Conservation (phyloP, 2,888 invertebrate species). For the Ornithoptera priamus region DNA sequence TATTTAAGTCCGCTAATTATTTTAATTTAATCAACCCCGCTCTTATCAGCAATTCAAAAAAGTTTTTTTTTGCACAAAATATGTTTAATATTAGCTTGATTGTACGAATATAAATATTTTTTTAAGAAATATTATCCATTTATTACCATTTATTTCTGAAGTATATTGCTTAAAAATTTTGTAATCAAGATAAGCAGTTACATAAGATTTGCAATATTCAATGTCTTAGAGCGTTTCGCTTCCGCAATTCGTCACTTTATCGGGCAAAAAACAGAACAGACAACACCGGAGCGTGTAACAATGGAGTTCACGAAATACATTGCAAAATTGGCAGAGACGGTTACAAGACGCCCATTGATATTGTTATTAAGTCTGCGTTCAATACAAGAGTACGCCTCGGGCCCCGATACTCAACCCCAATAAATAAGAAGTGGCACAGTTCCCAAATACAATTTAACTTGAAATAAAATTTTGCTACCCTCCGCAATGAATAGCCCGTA, state of each 20-base stretch:
- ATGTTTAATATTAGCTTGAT: too few species aligned
- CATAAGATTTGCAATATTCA: constrained; percentile 10
- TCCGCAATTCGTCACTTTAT: constrained; percentile 12
- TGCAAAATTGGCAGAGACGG: constrained; percentile 56
- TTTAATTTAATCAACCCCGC: too few species aligned
- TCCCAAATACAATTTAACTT: constrained; percentile 75
- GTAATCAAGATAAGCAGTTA: not conserved
- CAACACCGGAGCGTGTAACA: constrained; percentile 14
- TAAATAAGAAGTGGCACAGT: constrained; percentile 69
- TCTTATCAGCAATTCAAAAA: too few species aligned
- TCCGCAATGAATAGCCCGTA: constrained; percentile 63
- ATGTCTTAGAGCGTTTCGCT: constrained; percentile 6
- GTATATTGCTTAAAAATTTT: not conserved
- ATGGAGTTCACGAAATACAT: constrained; percentile 45
- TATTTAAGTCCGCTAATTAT: too few species aligned
- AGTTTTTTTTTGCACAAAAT: too few species aligned
- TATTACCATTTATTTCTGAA: not conserved
- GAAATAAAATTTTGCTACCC: constrained; percentile 76
- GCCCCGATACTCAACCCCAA: constrained; percentile 60
- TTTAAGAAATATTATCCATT: too few species aligned
- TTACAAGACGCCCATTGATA: constrained; percentile 61
- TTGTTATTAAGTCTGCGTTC: constrained; percentile 54
- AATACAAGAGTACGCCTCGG: constrained; percentile 49
- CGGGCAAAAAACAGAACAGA: constrained; percentile 12
- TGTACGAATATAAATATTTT: too few species aligned